Evolutionary conservation across 2,888 invertebrate genomes (phyloP).

Genomic region (Acanthopleura granulata): DNA sequence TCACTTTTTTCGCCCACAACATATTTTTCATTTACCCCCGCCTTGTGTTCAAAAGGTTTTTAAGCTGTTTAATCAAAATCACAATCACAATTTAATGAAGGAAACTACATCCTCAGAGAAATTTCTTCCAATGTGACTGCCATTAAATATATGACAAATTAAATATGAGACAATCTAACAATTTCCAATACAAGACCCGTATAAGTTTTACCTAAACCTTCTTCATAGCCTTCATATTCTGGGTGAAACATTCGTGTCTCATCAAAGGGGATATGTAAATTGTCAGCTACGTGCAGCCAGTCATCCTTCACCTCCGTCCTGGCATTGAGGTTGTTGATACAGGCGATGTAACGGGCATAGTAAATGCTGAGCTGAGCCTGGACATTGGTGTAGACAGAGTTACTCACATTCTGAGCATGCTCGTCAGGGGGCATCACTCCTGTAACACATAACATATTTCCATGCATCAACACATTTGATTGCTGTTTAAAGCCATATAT

Average conservation of each 20-base stretch:
- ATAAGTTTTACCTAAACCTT: slow-evolving; percentile 7
- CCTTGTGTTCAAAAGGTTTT: too few relatives aligned
- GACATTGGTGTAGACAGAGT: slow-evolving; percentile 38
- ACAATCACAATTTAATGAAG: too few relatives aligned
- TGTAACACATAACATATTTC: slow-evolving; percentile 26
- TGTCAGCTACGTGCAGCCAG: slow-evolving; percentile 25
- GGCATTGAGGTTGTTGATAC: slow-evolving; percentile 23
- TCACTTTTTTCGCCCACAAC: too few relatives aligned
- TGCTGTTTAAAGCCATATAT: too few relatives aligned
- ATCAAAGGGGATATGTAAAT: slow-evolving; percentile 50
- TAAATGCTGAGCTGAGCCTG: slow-evolving; percentile 31
- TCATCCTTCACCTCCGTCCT: background rate
- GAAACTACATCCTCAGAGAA: too few relatives aligned
- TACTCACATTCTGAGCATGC: slow-evolving; percentile 32
- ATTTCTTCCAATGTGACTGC: too few relatives aligned
- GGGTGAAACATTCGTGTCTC: slow-evolving; percentile 54
- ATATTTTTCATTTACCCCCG: too few relatives aligned
- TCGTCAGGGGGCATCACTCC: slow-evolving; percentile 54
- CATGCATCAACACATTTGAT: too few relatives aligned
- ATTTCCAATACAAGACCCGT: too few relatives aligned
- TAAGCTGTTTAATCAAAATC: too few relatives aligned
- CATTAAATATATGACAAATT: too few relatives aligned
- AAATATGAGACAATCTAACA: too few relatives aligned
- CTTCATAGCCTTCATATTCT: slow-evolving; percentile 61
- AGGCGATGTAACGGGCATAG: slow-evolving; percentile 30